A percentile compares a stretch with the other conserved stretches of the same genome.
Evolutionary conservation across 2,888 invertebrate genomes (phyloP).

Genomic region (Leucania comma): DNA sequence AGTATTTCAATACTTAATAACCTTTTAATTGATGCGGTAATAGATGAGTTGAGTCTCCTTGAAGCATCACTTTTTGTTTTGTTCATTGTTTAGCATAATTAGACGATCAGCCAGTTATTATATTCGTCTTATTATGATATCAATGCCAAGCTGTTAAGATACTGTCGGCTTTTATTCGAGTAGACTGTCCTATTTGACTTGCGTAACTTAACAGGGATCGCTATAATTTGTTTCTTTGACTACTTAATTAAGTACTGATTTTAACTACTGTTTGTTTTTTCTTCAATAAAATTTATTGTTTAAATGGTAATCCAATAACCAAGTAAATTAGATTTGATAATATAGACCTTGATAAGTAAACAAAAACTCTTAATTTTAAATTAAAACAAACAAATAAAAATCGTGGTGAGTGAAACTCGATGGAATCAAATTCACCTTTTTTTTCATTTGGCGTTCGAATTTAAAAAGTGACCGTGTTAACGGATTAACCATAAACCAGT

Average conservation of each 20-base stretch:
- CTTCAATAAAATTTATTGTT: neutral
- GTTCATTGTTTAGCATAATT: slow-evolving; percentile 51
- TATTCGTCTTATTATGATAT: slow-evolving; percentile 29
- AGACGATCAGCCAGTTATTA: slow-evolving; percentile 26
- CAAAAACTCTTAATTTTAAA: neutral
- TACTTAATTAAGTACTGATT: neutral
- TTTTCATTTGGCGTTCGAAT: neutral
- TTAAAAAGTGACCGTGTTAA: neutral
- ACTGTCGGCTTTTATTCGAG: neutral
- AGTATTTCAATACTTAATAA: slow-evolving; percentile 29
- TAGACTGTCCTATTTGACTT: neutral
- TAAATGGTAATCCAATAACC: neutral
- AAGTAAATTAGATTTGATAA: neutral
- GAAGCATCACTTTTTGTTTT: slow-evolving; percentile 34
- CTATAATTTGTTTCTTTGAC: neutral
- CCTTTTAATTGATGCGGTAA: slow-evolving; percentile 32
- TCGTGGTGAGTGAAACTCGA: neutral
- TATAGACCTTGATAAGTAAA: neutral
- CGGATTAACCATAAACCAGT: slow-evolving; percentile 5
- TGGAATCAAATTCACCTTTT: no score
- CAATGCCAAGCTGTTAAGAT: slow-evolving; percentile 34
- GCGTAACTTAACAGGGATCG: neutral
- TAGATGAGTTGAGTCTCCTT: slow-evolving; percentile 38
- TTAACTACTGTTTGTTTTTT: no score
- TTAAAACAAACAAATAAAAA: neutral